These are phyloP conservation scores for Idaea straminata DNA, from an alignment of 2,888 invertebrate genomes.

Conservation along the genomic window DNA sequence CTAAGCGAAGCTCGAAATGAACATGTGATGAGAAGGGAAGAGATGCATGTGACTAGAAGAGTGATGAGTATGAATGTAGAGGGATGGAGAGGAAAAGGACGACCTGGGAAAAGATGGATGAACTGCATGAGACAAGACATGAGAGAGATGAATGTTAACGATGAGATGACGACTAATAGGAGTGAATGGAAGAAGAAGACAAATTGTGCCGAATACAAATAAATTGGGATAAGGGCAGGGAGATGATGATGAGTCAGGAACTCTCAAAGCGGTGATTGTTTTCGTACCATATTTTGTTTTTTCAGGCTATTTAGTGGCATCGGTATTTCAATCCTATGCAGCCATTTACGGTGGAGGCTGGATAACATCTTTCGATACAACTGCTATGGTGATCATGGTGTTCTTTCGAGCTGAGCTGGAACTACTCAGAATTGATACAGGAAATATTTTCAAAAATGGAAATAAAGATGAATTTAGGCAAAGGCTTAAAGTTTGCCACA, in stretches of 20 bases:
- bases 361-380: conserved; percentile 68
- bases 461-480: conserved; percentile 27
- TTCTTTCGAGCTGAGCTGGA: conserved; percentile 64
- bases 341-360: conserved; percentile 65
- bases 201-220: not conserved
- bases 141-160: no score
- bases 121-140: no score
- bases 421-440: conserved; percentile 51
- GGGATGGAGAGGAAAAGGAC: no score
- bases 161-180: no score
- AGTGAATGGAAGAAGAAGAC: not conserved
- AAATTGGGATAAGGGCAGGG: no score
- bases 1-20: no score
- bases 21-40: not conserved
- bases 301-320: conserved; percentile 52
- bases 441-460: conserved; percentile 46
- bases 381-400: conserved; percentile 66
- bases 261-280: no score
- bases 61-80: no score
- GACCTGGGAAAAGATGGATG: no score
- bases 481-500: conserved; percentile 54
- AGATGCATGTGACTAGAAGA: not conserved
- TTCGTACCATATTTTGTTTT: not conserved
- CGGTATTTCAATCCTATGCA: conserved; percentile 54
- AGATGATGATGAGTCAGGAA: no score